Conservation (phyloP, 92 coral and sea anemone genomes). For the Actinostola sp. region DNA sequence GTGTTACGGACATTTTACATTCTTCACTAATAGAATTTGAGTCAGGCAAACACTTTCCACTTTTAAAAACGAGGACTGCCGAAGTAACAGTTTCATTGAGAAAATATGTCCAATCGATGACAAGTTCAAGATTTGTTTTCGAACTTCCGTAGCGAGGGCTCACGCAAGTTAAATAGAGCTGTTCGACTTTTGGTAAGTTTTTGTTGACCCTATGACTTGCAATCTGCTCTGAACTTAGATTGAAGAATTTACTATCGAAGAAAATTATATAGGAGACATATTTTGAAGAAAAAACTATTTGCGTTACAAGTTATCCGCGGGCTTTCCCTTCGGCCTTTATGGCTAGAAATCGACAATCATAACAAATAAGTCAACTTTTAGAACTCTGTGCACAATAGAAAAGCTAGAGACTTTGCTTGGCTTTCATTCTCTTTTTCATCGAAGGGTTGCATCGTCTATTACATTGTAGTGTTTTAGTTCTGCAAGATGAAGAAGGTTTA, state of each 20-base stretch:
- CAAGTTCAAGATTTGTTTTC: background rate
- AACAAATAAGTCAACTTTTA: background rate
- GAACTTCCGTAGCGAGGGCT: background rate
- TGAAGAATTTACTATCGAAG: background rate
- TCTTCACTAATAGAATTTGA: background rate
- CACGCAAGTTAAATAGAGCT: background rate
- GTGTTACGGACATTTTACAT: too few species aligned
- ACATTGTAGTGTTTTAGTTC: too few species aligned
- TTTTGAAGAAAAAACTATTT: background rate
- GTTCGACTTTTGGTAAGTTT: constrained; percentile 4
- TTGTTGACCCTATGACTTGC: constrained; percentile 20
- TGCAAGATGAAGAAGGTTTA: too few species aligned
- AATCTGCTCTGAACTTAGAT: background rate
- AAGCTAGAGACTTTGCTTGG: too few species aligned
- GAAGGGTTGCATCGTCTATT: too few species aligned
- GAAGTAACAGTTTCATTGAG: too few species aligned
- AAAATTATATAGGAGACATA: background rate
- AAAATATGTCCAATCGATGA: too few species aligned
- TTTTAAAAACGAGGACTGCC: background rate
- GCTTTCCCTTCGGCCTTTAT: too few species aligned
- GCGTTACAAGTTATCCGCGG: too few species aligned
- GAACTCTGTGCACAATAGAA: too few species aligned
- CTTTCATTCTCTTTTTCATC: too few species aligned
- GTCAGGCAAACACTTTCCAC: background rate
- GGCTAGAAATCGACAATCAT: constrained; percentile 6